These are phyloP conservation scores for Otolemur garnettii DNA, from an alignment of 2,113 vertebrate species.

Conservation along the genomic window DNA sequence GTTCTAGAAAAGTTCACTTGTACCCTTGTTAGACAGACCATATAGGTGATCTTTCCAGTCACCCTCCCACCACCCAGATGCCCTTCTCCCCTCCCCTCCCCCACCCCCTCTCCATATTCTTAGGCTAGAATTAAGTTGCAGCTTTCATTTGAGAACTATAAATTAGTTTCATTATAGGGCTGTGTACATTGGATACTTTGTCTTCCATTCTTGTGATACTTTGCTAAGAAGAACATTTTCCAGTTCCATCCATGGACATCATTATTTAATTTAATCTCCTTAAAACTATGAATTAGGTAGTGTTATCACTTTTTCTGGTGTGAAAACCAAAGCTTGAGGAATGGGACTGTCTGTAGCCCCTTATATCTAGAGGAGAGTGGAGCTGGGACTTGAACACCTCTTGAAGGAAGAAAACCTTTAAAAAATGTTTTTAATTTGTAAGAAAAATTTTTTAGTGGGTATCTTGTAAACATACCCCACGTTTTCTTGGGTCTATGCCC, in stretches of 20 bases:
- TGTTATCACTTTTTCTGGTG: slow-evolving; percentile 21
- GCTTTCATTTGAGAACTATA: too few species aligned
- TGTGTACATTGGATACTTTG: too few species aligned
- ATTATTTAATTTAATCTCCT: slow-evolving; percentile 42
- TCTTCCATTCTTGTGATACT: too few species aligned
- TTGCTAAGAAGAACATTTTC: too few species aligned
- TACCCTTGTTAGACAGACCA: too few species aligned
- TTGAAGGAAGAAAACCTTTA: slow-evolving; percentile 23
- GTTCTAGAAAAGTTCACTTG: too few species aligned
- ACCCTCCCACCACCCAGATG: too few species aligned
- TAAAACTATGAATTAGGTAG: slow-evolving; percentile 31
- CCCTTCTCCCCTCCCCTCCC: too few species aligned
- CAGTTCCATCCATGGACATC: background rate
- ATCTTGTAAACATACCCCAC: background rate
- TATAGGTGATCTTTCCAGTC: too few species aligned
- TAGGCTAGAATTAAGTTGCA: too few species aligned
- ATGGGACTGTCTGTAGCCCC: background rate
- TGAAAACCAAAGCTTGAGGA: slow-evolving; percentile 43
- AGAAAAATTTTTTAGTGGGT: background rate
- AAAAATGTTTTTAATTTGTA: background rate
- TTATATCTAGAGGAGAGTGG: background rate
- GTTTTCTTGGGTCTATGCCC: slow-evolving; percentile 29
- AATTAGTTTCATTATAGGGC: too few species aligned
- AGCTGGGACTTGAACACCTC: slow-evolving; percentile 39
- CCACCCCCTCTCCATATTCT: too few species aligned